These are phyloP conservation scores for Lepidotrigona ventralis DNA, from an alignment of 1,140 invertebrate species.

Conservation along the genomic window DNA sequence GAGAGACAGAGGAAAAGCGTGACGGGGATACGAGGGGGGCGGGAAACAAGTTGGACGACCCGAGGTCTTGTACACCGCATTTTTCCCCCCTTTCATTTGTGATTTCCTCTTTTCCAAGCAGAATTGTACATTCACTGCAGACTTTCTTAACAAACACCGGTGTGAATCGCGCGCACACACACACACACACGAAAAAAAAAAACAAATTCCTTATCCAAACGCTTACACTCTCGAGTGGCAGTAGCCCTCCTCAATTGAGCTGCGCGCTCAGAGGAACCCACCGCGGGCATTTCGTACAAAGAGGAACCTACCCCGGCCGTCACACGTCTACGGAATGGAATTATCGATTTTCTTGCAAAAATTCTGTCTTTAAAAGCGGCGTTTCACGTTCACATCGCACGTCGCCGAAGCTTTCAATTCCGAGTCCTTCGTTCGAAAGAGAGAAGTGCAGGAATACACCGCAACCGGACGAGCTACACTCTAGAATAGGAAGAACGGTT, in stretches of 20 bases:
- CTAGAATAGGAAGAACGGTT: neutral
- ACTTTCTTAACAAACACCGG: constrained; percentile 24
- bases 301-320: neutral
- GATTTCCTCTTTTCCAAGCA: constrained; percentile 40
- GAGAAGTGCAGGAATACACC: neutral
- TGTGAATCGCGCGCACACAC: neutral
- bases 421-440: neutral
- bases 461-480: neutral
- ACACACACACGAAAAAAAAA: no score
- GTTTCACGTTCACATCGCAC: neutral
- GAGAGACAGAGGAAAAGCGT: neutral
- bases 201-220: constrained; percentile 6
- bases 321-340: neutral
- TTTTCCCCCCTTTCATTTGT: constrained; percentile 47
- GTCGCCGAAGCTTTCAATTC: constrained; percentile 1
- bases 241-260: no score
- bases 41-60: constrained; percentile 49
- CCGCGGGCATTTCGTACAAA: neutral
- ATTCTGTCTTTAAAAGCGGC: neutral
- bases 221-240: neutral
- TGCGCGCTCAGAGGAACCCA: neutral
- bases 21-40: neutral
- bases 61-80: constrained; percentile 47
- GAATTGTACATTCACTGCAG: constrained; percentile 19
- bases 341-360: constrained; percentile 4